These are phyloP conservation scores for Passer domesticus DNA, from an alignment of 2,113 vertebrate genomes.

Conservation along the genomic window DNA sequence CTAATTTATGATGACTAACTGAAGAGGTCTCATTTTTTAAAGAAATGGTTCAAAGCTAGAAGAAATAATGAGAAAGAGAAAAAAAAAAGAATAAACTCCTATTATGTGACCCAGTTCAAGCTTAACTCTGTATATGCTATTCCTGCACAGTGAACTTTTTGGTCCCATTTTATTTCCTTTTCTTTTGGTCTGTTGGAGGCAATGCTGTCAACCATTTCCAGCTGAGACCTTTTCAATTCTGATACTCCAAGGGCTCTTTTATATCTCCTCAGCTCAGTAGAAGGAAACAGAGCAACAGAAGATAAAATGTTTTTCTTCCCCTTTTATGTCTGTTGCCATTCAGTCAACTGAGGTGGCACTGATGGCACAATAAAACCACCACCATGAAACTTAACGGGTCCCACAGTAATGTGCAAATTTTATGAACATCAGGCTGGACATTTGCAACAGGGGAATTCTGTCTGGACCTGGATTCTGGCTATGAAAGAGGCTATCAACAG, in stretches of 20 bases:
- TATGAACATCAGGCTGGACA: neutral
- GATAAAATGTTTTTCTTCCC: neutral
- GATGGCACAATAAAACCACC: constrained; percentile 3
- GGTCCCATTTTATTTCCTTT: neutral
- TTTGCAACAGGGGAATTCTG: neutral
- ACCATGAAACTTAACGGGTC: neutral
- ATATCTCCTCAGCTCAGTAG: neutral
- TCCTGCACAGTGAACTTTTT: neutral
- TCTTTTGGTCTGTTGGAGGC: neutral
- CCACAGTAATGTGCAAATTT: neutral
- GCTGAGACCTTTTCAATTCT: neutral
- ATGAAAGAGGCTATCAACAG: neutral
- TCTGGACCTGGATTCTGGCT: neutral
- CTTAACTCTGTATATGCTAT: neutral
- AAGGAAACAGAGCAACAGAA: constrained; percentile 5
- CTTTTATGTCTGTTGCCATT: neutral
- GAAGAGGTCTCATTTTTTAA: constrained; percentile 25
- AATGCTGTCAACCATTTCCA: neutral
- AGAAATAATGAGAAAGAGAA: constrained; percentile 1
- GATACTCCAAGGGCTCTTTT: neutral
- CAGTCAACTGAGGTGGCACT: neutral
- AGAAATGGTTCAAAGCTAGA: neutral
- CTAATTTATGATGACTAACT: constrained; percentile 31
- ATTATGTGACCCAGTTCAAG: neutral
- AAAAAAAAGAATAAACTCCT: neutral